phyloP scores from a whole-genome alignment of 2,888 invertebrate genomes.

The Ennomos erosarius region DNA sequence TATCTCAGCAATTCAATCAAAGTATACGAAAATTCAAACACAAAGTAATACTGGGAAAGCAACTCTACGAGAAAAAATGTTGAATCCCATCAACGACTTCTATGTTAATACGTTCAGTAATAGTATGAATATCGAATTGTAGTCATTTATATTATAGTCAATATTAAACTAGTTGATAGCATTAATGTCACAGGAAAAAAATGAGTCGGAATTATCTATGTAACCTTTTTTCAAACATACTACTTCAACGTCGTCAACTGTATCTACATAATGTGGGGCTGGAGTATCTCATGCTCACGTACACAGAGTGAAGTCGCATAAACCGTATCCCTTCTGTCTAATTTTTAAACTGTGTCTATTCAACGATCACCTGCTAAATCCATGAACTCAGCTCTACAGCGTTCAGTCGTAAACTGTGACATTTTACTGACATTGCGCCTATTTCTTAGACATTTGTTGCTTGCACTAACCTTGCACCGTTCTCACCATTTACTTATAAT shows the following conservation, averaged over 20 bases:
- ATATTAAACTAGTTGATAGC: constrained; percentile 38
- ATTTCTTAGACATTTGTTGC: constrained; percentile 65
- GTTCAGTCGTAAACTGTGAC: constrained; percentile 72
- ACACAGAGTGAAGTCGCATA: background rate
- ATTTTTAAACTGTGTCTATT: constrained; percentile 6
- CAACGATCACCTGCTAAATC: constrained; percentile 45
- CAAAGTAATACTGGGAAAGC: constrained; percentile 12
- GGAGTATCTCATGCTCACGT: background rate
- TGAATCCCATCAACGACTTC: constrained; percentile 4
- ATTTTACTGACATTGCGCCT: constrained; percentile 76
- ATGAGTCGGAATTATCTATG: background rate
- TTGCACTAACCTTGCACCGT: constrained; percentile 61
- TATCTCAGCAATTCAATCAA: constrained; percentile 13
- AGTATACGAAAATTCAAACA: constrained; percentile 4
- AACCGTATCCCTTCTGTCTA: constrained; percentile 4
- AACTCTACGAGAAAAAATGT: constrained; percentile 6
- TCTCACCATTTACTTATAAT: constrained; percentile 47
- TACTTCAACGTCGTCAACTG: too few species aligned
- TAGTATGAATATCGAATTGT: constrained; percentile 34
- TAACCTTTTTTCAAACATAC: too few species aligned
- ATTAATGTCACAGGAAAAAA: constrained; percentile 7
- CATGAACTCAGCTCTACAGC: constrained; percentile 70
- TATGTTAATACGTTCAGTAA: constrained; percentile 23
- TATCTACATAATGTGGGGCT: too few species aligned
- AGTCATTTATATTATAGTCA: constrained; percentile 39